Percentiles rank a stretch among this genome's conserved stretches.
Conservation (phyloP, 2,113 vertebrate genomes). For the Pygoscelis adeliae region DNA sequence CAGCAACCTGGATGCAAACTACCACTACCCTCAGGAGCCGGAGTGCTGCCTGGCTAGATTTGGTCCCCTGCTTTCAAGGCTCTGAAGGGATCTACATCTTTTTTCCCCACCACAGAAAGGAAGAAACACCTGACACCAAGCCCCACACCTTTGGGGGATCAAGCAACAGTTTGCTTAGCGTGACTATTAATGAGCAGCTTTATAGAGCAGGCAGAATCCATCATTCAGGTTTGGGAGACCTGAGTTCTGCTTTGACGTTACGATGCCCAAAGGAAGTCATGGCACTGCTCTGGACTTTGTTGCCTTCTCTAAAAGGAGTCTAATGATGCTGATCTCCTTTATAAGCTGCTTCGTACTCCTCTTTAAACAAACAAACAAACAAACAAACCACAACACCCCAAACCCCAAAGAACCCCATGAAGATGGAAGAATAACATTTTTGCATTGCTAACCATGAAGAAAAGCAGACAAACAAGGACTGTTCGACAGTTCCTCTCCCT, state of each 20-base stretch:
- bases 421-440: not conserved
- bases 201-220: not conserved
- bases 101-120: not conserved
- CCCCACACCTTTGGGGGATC: not conserved
- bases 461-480: not conserved
- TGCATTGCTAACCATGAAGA: not conserved
- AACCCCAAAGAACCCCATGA: not conserved
- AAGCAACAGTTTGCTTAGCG: not conserved
- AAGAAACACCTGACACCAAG: not conserved
- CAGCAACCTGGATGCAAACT: not conserved
- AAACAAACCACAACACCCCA: not conserved
- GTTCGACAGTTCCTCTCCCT: not conserved
- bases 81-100: not conserved
- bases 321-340: not conserved
- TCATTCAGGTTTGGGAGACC: not conserved
- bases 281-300: not conserved
- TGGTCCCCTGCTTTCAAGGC: not conserved
- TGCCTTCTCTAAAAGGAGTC: not conserved
- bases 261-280: not conserved
- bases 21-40: not conserved
- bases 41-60: not conserved
- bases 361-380: not conserved
- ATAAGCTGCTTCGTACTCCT: not conserved
- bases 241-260: not conserved
- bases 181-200: not conserved